A percentile compares a stretch with the other conserved stretches of the same genome.
These are phyloP conservation scores for Ceratosolen fusciceps DNA, from an alignment of 1,140 invertebrate species.

Conservation along the genomic window DNA sequence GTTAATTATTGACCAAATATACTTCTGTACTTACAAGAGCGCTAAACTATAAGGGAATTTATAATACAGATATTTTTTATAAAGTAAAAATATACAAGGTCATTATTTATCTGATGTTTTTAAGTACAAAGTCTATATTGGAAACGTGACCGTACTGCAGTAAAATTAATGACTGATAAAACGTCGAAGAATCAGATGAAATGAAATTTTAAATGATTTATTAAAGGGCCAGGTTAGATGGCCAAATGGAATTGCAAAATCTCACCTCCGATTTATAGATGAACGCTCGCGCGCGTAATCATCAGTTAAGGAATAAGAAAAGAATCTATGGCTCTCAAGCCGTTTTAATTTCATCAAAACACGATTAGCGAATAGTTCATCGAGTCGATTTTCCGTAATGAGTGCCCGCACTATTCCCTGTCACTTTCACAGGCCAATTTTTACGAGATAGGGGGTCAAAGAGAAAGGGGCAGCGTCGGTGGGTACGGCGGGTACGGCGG, in stretches of 20 bases:
- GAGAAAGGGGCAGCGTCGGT: not conserved
- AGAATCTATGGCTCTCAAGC: not conserved
- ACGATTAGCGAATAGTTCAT: slow-evolving; percentile 2
- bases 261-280: not conserved
- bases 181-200: not conserved
- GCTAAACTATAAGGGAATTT: not conserved
- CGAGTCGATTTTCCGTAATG: slow-evolving; percentile 14
- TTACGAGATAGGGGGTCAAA: not conserved
- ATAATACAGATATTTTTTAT: not conserved
- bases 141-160: not conserved
- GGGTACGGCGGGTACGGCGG: too few species aligned
- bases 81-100: not conserved
- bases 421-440: slow-evolving; percentile 15
- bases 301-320: not conserved
- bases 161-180: not conserved
- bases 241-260: slow-evolving; percentile 22
- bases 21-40: too few species aligned
- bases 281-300: not conserved
- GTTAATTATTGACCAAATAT: not conserved
- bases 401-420: not conserved
- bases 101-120: not conserved
- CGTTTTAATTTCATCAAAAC: slow-evolving; percentile 13
- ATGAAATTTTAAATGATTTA: not conserved
- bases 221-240: not conserved
- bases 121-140: not conserved